Evolutionary conservation across 2,113 vertebrate genomes (phyloP).

Genomic region (Rhinolophus sinicus): DNA sequence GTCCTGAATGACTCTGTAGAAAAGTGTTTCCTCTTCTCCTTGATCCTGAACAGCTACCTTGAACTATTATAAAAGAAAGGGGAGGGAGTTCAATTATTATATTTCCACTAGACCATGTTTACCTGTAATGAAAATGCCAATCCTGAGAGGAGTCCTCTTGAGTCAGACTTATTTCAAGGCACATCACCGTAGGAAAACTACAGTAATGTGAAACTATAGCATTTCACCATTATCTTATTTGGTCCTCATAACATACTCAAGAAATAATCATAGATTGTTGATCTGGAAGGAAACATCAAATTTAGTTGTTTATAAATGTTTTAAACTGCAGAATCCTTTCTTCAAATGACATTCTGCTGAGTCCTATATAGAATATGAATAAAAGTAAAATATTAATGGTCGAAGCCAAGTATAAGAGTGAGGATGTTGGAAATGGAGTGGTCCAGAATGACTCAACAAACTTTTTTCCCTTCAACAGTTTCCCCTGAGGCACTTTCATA

Average conservation of each 20-base stretch:
- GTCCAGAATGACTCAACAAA: background rate
- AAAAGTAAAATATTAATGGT: background rate
- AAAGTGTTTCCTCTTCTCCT: background rate
- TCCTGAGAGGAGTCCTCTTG: background rate
- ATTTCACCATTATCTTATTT: background rate
- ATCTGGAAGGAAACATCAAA: background rate
- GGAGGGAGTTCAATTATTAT: background rate
- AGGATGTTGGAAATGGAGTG: fast-evolving
- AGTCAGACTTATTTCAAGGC: background rate
- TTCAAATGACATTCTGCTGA: background rate
- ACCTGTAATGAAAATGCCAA: background rate
- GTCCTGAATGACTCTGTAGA: background rate
- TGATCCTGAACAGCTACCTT: background rate
- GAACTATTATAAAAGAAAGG: background rate
- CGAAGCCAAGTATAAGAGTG: background rate
- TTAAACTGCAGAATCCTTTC: background rate
- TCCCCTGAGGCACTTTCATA: background rate
- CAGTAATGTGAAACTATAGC: background rate
- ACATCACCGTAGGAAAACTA: background rate
- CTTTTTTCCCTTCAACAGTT: background rate
- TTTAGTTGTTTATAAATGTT: background rate
- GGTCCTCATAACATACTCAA: background rate
- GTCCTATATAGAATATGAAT: background rate
- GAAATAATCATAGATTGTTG: background rate
- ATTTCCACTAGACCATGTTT: background rate